Evolutionary conservation across 2,888 invertebrate genomes (phyloP), one percentile per base, ranked within the genome.

Genomic region (Ormia ochracea): DNA sequence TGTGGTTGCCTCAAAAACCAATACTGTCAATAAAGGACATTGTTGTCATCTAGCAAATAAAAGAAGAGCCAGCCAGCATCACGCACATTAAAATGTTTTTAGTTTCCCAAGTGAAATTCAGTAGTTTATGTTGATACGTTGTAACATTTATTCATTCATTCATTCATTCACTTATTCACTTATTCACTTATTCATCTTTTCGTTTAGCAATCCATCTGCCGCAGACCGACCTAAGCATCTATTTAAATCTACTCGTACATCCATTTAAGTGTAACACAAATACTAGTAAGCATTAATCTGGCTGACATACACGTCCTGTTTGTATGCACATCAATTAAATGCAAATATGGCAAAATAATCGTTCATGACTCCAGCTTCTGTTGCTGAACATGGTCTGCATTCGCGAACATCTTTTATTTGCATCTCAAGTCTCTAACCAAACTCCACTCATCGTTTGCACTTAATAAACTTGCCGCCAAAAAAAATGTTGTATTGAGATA

Each of bases 281-380:
- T 33, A 43, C 38, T 41, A 48, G 58, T 41, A 36, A 61, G 26
- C 61, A 59, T 54, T 50, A 52, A 63, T 74, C 68, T 59, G 59
- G 52, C 65, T 81, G 74, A 82, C 75, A 76, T 81, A 61, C 52
- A 80, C 76, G 76, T 80, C 80, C 80, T 80, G 80, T 80, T 76
- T 80, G 61, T 81, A n/a, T n/a, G n/a, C n/a, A 82, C 82, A 84
- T 85, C 84, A 85, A 85, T 84, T 85, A 85, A 85, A 83, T 85
- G 83, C 85, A 84, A 84, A 85, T 85, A 84, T 83, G 84, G 84
- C 81, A 82, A 82, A 81, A 82, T 83, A 83, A 83, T 83, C 84
- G 76, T 65, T 80, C 76, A 68, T 69, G 82, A 63, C 79, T 83
- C 63, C 45, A 66, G 81, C 82, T 83, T 83, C 82, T 84, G 82